Evolutionary conservation across 2,797 vertebrate species (phyloP), one percentile per base, ranked within the genome.

Genomic region (Darevskia nairensis): DNA sequence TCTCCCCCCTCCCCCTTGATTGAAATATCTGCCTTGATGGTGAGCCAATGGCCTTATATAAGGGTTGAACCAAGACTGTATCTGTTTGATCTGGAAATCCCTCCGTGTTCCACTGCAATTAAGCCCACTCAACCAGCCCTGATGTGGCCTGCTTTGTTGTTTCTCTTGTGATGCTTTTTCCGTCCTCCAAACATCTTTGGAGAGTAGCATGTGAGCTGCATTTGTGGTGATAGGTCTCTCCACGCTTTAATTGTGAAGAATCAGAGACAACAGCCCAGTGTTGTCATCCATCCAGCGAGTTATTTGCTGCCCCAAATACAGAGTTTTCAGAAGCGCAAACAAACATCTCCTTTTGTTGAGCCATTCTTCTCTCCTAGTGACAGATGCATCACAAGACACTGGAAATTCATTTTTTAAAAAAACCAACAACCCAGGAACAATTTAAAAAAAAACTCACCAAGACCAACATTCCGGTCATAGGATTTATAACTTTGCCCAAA

Each of bases 131-230:
- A 90, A 91, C 19, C 88, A 92, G 90, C 91, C 91, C 84, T 94
- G 93, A 93, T 95, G 90, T 0, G 77, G 74, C 85, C 86, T 5
- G 0, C 92, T 94, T 93, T 94, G 90, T 93, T 91, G 91, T 89
- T 82, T 91, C 92, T 94, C 94, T 94, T 94, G 89, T 93, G 92
- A 95, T 92, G 35, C 84, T 90, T 94, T 94, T 92, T 94, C 94
- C 85, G 86, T 86, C 71, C 93, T 94, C 32, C 2, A 88, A 89
- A 84, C 90, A 76, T 86, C 87, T 91, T 89, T 91, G 76, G n/a
- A 59, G 91, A 84, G 88, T 91, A 94, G 91, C 91, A 95, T 95
- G 92, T 93, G 95, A 95, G 89, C 79, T 80, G 80, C 86, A 71
- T 92, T 94, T 95, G 88, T 89, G 94, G 92, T 74, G 90, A 84